Percentiles rank a stretch among this genome's conserved stretches.
phyloP scores from a whole-genome alignment of 2,113 vertebrate genomes.

The Psilopogon haemacephalus region DNA sequence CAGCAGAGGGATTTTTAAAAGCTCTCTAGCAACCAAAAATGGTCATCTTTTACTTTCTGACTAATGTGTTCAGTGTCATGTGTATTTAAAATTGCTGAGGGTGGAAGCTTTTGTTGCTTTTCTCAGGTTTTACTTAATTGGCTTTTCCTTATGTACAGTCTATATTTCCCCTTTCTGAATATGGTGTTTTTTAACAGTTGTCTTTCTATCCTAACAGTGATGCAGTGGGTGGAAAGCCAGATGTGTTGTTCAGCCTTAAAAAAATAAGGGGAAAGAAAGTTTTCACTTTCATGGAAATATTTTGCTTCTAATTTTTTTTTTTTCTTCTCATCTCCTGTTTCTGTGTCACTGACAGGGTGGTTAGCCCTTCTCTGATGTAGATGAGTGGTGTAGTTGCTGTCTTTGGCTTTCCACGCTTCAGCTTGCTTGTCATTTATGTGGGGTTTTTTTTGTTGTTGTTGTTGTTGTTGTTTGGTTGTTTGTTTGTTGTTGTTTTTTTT shows the following conservation, averaged over 20 bases:
- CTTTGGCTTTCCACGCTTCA: background rate
- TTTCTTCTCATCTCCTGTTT: background rate
- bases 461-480: too few species aligned
- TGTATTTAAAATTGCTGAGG: background rate
- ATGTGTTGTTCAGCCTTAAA: background rate
- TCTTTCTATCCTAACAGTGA: fast-evolving
- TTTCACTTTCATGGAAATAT: background rate
- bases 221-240: background rate
- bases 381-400: background rate
- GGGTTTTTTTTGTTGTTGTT: too few species aligned
- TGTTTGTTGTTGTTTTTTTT: background rate
- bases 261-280: background rate
- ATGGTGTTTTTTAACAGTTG: background rate
- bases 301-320: background rate
- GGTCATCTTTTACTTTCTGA: background rate
- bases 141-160: background rate
- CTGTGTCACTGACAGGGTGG: fast-evolving
- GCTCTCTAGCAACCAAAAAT: background rate
- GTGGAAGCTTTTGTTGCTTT: background rate
- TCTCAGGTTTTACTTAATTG: background rate
- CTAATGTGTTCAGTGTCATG: background rate
- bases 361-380: background rate
- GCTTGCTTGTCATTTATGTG: background rate
- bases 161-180: background rate
- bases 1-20: background rate